These are phyloP conservation scores for Diploscapter pachys DNA, from an alignment of 1,140 invertebrate species.

Conservation along the genomic window DNA sequence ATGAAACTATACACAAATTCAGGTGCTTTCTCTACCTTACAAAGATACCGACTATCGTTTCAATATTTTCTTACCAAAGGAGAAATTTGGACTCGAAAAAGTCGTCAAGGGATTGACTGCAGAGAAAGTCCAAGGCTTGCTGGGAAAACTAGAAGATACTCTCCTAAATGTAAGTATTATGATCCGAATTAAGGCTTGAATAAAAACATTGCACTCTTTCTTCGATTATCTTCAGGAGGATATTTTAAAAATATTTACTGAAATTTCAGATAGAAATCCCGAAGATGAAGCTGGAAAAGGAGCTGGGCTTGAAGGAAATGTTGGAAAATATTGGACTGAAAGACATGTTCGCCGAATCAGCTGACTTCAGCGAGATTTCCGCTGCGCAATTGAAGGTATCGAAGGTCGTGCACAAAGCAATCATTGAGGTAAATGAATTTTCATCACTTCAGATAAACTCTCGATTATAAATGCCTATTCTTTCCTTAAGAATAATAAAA, in stretches of 20 bases:
- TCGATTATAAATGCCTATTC: no score
- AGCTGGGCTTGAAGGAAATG: not conserved
- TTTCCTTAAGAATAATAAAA: no score
- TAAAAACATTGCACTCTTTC: no score
- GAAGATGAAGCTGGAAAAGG: constrained; percentile 17
- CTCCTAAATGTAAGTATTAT: constrained; percentile 8
- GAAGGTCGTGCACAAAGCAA: constrained; percentile 10
- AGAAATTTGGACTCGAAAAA: constrained; percentile 16
- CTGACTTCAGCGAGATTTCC: no score
- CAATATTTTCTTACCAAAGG: constrained; percentile 25
- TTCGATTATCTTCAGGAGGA: no score
- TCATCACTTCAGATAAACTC: no score
- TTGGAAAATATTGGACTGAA: not conserved
- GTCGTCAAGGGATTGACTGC: constrained; percentile 1
- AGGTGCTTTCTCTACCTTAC: constrained; percentile 27
- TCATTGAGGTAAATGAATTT: constrained; percentile 21
- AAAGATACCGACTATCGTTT: constrained; percentile 12
- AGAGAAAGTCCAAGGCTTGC: constrained; percentile 8
- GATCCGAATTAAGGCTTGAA: no score
- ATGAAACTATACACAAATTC: not conserved
- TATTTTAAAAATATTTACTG: not conserved
- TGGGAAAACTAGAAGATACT: constrained; percentile 4
- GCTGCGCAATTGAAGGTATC: not conserved
- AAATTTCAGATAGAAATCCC: constrained; percentile 17
- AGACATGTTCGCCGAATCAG: not conserved